These are phyloP conservation scores for Steinernema hermaphroditum DNA, from an alignment of 2,888 invertebrate genomes.

Conservation along the genomic window DNA sequence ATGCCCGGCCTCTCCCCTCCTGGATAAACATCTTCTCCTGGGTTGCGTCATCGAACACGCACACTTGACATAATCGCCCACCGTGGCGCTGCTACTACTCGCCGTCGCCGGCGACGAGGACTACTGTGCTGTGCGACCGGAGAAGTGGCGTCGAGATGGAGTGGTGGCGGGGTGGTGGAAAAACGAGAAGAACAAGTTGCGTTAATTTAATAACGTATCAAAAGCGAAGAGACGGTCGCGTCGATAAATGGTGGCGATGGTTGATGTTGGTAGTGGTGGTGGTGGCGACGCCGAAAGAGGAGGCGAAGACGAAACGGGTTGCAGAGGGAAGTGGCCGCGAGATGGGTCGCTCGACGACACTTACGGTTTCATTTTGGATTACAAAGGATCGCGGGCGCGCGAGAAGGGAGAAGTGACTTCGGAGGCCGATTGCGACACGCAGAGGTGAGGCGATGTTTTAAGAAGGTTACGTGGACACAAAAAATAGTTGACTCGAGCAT, in stretches of 20 bases:
- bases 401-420: slow-evolving; percentile 13
- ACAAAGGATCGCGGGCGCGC: slow-evolving; percentile 24
- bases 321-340: not conserved
- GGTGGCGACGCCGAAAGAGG: not conserved
- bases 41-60: slow-evolving; percentile 31
- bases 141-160: slow-evolving; percentile 13
- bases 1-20: slow-evolving; percentile 8
- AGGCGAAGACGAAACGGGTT: slow-evolving; percentile 12
- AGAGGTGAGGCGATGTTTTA: too few relatives aligned
- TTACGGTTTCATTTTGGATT: slow-evolving; percentile 30
- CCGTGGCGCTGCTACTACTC: not conserved
- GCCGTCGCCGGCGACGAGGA: not conserved
- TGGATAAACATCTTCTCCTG: slow-evolving; percentile 29
- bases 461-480: not conserved
- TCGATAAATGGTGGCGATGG: not conserved
- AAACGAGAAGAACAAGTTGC: slow-evolving; percentile 31
- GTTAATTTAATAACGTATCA: slow-evolving; percentile 31
- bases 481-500: too few relatives aligned
- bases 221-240: slow-evolving; percentile 20
- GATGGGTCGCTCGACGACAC: slow-evolving; percentile 24
- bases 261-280: not conserved
- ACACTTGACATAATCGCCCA: slow-evolving; percentile 31
- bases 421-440: slow-evolving; percentile 13
- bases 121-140: slow-evolving; percentile 29
- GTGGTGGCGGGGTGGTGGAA: not conserved